These are phyloP conservation scores for Lycodopsis pacificus DNA, from an alignment of 2,797 vertebrate genomes.

Conservation along the genomic window DNA sequence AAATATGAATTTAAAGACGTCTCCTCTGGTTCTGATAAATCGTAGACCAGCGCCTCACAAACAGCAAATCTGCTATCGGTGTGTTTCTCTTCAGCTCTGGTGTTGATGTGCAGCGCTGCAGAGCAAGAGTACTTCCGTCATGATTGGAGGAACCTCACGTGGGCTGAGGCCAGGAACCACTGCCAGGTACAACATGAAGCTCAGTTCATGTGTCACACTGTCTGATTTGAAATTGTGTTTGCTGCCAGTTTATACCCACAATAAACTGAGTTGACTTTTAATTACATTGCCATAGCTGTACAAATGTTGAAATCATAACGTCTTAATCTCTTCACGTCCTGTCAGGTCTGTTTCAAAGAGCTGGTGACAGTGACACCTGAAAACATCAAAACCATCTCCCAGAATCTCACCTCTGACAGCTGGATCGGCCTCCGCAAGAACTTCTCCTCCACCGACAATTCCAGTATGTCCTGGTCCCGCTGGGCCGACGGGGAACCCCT, in stretches of 20 bases:
- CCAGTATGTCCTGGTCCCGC: constrained; percentile 59
- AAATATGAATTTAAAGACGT: background rate
- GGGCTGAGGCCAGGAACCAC: constrained; percentile 69
- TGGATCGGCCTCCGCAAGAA: constrained; percentile 83
- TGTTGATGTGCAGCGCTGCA: constrained; percentile 24
- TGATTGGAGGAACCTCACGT: background rate
- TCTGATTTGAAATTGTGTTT: no score
- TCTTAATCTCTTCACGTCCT: background rate
- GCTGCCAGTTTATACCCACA: background rate
- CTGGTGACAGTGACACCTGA: constrained; percentile 71
- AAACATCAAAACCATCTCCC: constrained; percentile 52
- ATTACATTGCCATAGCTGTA: background rate
- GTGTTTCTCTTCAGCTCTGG: constrained; percentile 32
- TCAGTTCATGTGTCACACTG: no score
- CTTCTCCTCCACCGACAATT: background rate
- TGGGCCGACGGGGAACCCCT: constrained; percentile 81
- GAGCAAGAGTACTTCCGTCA: constrained; percentile 59
- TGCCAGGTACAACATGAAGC: constrained; percentile 69
- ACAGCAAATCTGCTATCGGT: background rate
- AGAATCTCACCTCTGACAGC: constrained; percentile 37
- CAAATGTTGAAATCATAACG: background rate
- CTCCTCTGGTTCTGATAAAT: background rate
- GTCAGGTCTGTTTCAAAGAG: constrained; percentile 78
- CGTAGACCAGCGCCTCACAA: background rate
- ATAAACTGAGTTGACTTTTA: background rate